Percentiles rank a stretch among this genome's conserved stretches.
Conservation (phyloP, 2,888 invertebrate genomes). For the Drosophila borborema region DNA sequence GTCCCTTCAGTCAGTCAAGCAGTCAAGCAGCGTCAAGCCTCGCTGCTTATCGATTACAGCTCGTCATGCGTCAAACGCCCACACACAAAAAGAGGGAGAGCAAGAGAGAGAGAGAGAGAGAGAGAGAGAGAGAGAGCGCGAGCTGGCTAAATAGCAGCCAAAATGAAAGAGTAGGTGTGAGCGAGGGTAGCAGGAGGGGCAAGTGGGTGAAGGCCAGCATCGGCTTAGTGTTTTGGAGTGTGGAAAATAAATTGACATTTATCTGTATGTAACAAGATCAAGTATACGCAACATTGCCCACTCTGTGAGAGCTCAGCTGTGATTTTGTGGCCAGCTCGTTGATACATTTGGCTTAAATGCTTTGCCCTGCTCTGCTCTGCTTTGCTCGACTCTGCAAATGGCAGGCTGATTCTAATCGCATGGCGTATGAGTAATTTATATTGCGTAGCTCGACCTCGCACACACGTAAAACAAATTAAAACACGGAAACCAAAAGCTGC, state of each 20-base stretch:
- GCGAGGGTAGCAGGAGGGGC: no score
- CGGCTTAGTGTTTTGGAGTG: constrained; percentile 77
- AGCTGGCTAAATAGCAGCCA: background rate
- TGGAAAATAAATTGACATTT: constrained; percentile 80
- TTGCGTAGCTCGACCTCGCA: constrained; percentile 48
- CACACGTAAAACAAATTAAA: constrained; percentile 52
- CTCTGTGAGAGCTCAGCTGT: constrained; percentile 42
- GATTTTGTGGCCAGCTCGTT: constrained; percentile 61
- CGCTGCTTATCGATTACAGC: constrained; percentile 75
- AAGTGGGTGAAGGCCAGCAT: constrained; percentile 50
- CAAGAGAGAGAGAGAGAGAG: background rate
- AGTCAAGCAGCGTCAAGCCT: constrained; percentile 57
- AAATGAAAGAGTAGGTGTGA: no score
- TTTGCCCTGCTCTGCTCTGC: constrained; percentile 17
- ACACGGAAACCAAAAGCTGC: constrained; percentile 54
- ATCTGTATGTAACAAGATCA: constrained; percentile 79
- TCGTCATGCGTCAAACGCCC: constrained; percentile 54
- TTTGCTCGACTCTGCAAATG: constrained; percentile 1
- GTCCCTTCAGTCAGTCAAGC: constrained; percentile 30
- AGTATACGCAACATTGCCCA: constrained; percentile 72
- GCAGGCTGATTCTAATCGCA: constrained; percentile 49
- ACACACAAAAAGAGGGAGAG: constrained; percentile 16
- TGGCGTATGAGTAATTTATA: constrained; percentile 62
- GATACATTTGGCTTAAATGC: constrained; percentile 50
- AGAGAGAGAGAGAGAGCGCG: background rate